Conservation (phyloP, 2,113 vertebrate genomes). For the Microtus richardsoni region DNA sequence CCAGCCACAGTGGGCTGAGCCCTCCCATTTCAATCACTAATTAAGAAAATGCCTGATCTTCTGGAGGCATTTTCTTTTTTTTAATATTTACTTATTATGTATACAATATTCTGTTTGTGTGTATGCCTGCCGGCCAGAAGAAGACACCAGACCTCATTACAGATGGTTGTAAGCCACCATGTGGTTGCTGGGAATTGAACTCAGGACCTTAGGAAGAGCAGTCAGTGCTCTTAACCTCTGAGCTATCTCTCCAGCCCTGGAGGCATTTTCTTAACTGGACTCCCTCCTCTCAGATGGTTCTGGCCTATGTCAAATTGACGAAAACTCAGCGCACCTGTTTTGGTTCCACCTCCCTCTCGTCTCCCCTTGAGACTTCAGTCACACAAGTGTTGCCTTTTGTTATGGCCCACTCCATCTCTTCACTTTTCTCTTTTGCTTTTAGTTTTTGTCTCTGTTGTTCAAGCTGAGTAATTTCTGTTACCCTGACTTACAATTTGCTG, state of each 20-base stretch:
- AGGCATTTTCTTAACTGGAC: neutral
- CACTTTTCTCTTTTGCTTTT: neutral
- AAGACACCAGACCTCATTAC: too few relatives aligned
- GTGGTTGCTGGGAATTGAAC: too few relatives aligned
- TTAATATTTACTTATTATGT: too few relatives aligned
- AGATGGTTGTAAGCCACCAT: too few relatives aligned
- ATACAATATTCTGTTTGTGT: too few relatives aligned
- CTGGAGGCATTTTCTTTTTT: neutral
- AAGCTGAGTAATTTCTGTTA: neutral
- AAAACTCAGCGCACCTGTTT: neutral
- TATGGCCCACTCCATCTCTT: neutral
- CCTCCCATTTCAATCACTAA: neutral
- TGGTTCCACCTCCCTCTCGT: neutral
- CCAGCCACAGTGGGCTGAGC: neutral
- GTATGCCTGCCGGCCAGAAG: too few relatives aligned
- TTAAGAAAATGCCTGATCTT: neutral
- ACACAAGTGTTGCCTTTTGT: neutral
- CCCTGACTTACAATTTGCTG: neutral
- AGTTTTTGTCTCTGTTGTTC: neutral
- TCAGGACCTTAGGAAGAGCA: too few relatives aligned
- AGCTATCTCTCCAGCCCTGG: too few relatives aligned
- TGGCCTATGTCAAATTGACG: neutral
- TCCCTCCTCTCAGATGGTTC: neutral
- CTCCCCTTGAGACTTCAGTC: neutral
- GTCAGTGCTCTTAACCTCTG: too few relatives aligned